A percentile compares a stretch with the other conserved stretches of the same genome.
Evolutionary conservation across 2,113 vertebrate species (phyloP).

Genomic region (Erythrolamprus reginae): DNA sequence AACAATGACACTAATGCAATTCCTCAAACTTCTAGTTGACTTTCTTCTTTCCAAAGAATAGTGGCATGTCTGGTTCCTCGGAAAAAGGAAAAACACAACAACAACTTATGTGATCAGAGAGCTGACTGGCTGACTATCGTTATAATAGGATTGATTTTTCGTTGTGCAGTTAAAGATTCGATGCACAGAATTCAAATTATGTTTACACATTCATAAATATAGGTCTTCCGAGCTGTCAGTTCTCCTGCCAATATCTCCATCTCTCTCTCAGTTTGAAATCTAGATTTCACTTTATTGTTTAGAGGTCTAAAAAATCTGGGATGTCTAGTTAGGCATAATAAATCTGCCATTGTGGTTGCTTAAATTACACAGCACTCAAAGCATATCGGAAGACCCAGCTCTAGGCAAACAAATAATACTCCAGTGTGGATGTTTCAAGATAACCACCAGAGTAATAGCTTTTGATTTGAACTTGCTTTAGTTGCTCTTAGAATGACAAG

Average conservation of each 20-base stretch:
- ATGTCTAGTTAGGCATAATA: slow-evolving; percentile 29
- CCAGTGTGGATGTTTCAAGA: fast-evolving
- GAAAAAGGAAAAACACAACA: neutral
- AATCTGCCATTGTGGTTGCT: slow-evolving; percentile 7
- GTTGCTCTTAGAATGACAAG: slow-evolving; percentile 14
- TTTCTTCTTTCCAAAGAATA: neutral
- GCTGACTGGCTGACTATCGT: neutral
- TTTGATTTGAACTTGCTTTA: neutral
- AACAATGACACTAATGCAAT: neutral
- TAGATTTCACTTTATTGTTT: slow-evolving; percentile 17
- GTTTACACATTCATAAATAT: neutral
- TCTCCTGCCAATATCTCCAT: slow-evolving; percentile 18
- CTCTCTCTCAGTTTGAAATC: slow-evolving; percentile 1
- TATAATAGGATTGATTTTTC: neutral
- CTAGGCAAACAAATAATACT: fast-evolving
- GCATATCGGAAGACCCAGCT: neutral
- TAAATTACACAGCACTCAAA: neutral
- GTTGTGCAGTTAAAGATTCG: neutral
- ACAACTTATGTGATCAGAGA: neutral
- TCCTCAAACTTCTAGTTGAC: neutral
- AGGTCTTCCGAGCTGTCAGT: slow-evolving; percentile 7
- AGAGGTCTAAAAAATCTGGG: slow-evolving; percentile 31
- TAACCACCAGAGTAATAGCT: neutral
- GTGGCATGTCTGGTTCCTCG: neutral
- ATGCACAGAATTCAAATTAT: neutral